Percentiles rank a stretch among this genome's conserved stretches.
These are phyloP conservation scores for Microchirus variegatus DNA, from an alignment of 2,797 vertebrate genomes.

Conservation along the genomic window DNA sequence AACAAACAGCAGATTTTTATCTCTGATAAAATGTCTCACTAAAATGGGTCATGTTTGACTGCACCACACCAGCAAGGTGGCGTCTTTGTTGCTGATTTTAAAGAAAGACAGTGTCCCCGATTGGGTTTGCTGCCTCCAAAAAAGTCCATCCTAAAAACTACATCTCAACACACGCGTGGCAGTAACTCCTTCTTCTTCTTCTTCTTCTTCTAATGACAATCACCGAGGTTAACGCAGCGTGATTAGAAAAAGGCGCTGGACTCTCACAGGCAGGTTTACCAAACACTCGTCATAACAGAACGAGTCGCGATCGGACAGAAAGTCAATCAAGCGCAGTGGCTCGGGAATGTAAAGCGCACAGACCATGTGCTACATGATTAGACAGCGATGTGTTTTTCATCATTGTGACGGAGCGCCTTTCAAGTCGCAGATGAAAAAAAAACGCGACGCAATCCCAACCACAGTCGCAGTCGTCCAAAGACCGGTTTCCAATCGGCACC, in stretches of 20 bases:
- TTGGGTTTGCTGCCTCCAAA: too few species aligned
- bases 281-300: not conserved
- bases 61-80: conserved; percentile 2
- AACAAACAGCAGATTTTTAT: not conserved
- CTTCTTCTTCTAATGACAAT: too few species aligned
- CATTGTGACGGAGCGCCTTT: not conserved
- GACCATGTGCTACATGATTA: too few species aligned
- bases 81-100: not conserved
- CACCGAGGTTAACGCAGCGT: too few species aligned
- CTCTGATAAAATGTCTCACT: not conserved
- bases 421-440: not conserved
- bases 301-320: not conserved
- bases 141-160: too few species aligned
- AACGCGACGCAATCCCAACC: not conserved
- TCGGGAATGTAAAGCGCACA: not conserved
- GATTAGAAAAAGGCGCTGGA: too few species aligned
- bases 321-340: too few species aligned
- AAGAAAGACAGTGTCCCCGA: not conserved
- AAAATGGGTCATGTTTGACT: conserved; percentile 3
- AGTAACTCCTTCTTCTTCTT: too few species aligned
- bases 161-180: too few species aligned
- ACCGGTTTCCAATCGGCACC: not conserved
- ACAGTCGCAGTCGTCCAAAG: not conserved
- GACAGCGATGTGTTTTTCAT: not conserved
- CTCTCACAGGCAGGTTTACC: too few species aligned